Evolutionary conservation across 2,888 invertebrate species (phyloP).

Genomic region (Sarcophaga subvicina): DNA sequence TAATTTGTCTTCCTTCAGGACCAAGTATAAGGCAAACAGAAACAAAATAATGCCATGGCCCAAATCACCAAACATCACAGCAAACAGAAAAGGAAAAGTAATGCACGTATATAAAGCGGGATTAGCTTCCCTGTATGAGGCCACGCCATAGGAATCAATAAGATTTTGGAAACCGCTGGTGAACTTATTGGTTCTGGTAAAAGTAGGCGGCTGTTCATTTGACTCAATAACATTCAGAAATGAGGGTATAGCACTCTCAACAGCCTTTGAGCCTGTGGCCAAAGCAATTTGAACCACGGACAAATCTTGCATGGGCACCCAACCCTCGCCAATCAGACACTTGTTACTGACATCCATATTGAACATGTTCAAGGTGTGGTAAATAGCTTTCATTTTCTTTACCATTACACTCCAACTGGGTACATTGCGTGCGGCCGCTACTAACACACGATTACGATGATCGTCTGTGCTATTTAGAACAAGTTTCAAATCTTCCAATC

Average conservation of each 20-base stretch:
- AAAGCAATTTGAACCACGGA: conserved; percentile 89
- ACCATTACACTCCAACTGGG: conserved; percentile 92
- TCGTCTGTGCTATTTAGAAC: conserved; percentile 92
- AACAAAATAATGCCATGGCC: conserved; percentile 95
- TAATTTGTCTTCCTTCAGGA: conserved; percentile 89
- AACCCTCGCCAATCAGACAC: conserved; percentile 94
- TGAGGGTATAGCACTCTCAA: conserved; percentile 94
- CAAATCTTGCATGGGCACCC: conserved; percentile 90
- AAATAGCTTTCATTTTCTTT: conserved; percentile 95
- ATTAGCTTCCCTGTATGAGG: conserved; percentile 95
- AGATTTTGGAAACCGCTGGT: conserved; percentile 96
- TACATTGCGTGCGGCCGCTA: conserved; percentile 90
- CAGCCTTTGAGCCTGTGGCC: conserved; percentile 90
- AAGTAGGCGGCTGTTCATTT: conserved; percentile 93
- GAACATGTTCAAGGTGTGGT: conserved; percentile 95
- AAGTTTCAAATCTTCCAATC: conserved; percentile 90
- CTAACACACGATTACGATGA: conserved; percentile 90
- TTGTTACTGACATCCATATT: conserved; percentile 95
- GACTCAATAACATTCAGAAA: conserved; percentile 95
- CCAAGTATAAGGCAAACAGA: conserved; percentile 91
- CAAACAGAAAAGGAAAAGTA: conserved; percentile 97
- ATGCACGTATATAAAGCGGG: conserved; percentile 94
- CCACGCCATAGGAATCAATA: conserved; percentile 96
- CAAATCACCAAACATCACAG: conserved; percentile 97
- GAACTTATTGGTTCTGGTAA: conserved; percentile 95